Conservation (phyloP, 2,797 vertebrate species). For the Amblyraja radiata region DNA sequence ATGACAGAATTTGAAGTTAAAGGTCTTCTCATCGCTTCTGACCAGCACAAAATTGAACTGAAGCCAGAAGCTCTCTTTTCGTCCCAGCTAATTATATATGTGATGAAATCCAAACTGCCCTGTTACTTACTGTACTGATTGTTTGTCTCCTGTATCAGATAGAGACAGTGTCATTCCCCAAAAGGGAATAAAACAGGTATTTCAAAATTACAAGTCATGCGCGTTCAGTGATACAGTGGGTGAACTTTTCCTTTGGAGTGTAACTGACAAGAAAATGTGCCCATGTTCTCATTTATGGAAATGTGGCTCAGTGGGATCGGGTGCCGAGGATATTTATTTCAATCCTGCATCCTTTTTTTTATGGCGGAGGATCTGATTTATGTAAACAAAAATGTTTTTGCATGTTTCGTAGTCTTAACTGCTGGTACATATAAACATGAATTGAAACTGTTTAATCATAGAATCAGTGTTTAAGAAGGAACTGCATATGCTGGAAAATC, state of each 20-base stretch:
- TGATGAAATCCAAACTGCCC: conserved; percentile 61
- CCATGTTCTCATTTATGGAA: neutral
- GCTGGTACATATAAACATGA: neutral
- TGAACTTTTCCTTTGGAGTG: conserved; percentile 63
- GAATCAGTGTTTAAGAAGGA: too few relatives aligned
- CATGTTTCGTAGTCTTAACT: conserved; percentile 1
- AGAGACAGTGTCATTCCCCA: conserved; percentile 61
- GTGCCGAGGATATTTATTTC: neutral
- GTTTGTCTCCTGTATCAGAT: conserved; percentile 69
- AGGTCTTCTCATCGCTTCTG: conserved; percentile 40
- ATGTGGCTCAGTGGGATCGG: neutral
- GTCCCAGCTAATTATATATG: conserved; percentile 50
- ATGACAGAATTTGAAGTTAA: conserved; percentile 42
- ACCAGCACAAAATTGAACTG: conserved; percentile 54
- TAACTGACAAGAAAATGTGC: conserved; percentile 53
- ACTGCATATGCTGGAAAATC: too few relatives aligned
- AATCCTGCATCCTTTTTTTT: neutral
- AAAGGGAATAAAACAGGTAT: conserved; percentile 65
- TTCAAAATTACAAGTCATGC: conserved; percentile 65
- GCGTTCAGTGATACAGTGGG: conserved; percentile 58
- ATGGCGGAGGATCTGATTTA: neutral
- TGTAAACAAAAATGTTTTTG: neutral
- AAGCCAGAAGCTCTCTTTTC: conserved; percentile 60
- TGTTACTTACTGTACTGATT: conserved; percentile 60
- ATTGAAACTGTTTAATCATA: neutral